Percentiles rank a stretch among this genome's conserved stretches.
Evolutionary conservation across 2,113 vertebrate species (phyloP).

Genomic region (Gyps fulvus): DNA sequence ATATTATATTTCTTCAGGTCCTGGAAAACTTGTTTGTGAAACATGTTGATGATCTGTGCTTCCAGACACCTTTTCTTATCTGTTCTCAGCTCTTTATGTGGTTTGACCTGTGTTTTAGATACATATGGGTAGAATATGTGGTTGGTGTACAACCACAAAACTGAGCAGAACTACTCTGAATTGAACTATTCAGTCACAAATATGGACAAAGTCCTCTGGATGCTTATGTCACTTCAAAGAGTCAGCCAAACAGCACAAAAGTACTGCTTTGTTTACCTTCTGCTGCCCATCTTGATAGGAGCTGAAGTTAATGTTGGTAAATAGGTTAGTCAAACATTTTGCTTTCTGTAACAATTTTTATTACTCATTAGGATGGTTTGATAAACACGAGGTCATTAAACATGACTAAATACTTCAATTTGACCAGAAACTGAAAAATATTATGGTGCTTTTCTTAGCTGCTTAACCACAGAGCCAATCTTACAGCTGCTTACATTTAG

Average conservation of each 20-base stretch:
- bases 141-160: neutral
- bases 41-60: neutral
- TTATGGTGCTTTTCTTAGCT: neutral
- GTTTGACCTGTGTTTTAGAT: neutral
- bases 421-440: neutral
- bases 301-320: neutral
- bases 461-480: neutral
- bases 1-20: neutral
- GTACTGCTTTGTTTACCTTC: neutral
- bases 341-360: neutral
- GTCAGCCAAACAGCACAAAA: neutral
- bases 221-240: neutral
- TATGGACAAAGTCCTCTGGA: conserved; percentile 29
- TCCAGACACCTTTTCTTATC: neutral
- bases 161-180: neutral
- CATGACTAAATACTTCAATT: neutral
- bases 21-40: neutral
- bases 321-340: neutral
- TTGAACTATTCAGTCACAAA: neutral
- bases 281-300: neutral
- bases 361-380: neutral
- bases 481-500: neutral
- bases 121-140: neutral
- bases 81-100: neutral
- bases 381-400: neutral